These are phyloP conservation scores for Colius striatus DNA, from an alignment of 2,113 vertebrate species.

Conservation along the genomic window DNA sequence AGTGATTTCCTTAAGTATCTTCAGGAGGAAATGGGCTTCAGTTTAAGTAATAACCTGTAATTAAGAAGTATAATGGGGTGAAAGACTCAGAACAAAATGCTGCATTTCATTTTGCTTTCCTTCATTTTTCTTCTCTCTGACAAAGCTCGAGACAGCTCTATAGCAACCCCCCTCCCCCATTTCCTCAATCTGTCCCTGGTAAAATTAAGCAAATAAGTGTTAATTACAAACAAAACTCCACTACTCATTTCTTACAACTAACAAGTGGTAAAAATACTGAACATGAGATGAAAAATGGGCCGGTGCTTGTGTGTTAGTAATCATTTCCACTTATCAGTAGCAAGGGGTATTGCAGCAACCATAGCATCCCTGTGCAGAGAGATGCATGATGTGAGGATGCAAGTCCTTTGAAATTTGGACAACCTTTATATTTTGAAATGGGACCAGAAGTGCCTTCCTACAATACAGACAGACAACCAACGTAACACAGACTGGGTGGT, in stretches of 20 bases:
- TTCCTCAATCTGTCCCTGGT: background rate
- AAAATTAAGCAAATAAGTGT: background rate
- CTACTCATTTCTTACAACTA: slow-evolving; percentile 2
- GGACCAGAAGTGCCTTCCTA: background rate
- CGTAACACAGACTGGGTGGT: background rate
- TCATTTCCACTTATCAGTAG: background rate
- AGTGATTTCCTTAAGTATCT: background rate
- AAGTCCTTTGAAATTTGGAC: background rate
- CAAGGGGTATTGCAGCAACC: background rate
- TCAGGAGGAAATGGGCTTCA: background rate
- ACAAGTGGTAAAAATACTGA: background rate
- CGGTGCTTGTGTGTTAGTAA: background rate
- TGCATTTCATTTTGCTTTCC: background rate
- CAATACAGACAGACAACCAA: background rate
- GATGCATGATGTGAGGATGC: background rate
- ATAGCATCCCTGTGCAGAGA: background rate
- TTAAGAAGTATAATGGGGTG: background rate
- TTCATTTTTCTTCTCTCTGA: background rate
- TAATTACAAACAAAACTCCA: background rate
- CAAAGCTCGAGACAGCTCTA: background rate
- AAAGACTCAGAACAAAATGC: background rate
- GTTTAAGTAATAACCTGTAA: background rate
- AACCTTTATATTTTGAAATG: background rate
- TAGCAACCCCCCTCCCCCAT: background rate
- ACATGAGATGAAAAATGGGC: background rate